Evolutionary conservation across 2,888 invertebrate genomes (phyloP).

Genomic region (Philopedon plagiatum): DNA sequence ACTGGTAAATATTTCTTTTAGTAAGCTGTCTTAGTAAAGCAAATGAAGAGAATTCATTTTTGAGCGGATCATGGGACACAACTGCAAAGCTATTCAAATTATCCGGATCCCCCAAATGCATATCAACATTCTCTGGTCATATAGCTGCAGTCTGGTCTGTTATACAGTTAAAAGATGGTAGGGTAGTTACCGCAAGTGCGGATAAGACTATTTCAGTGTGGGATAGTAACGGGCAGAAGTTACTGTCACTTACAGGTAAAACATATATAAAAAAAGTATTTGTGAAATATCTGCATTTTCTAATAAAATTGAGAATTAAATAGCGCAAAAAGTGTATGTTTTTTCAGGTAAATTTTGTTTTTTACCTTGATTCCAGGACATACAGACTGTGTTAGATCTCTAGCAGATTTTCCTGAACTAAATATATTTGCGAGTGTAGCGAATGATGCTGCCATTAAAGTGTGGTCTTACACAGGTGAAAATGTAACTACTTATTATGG

Average conservation of each 20-base stretch:
- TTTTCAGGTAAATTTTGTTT: too few relatives aligned
- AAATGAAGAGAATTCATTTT: constrained; percentile 71
- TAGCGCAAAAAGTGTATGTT: too few relatives aligned
- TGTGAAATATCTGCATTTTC: too few relatives aligned
- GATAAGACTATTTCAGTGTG: constrained; percentile 92
- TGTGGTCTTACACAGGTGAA: constrained; percentile 87
- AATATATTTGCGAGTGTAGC: constrained; percentile 89
- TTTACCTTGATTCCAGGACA: constrained; percentile 74
- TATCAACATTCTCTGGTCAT: constrained; percentile 78
- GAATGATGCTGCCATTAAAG: constrained; percentile 90
- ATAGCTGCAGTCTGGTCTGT: constrained; percentile 91
- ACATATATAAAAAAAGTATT: too few relatives aligned
- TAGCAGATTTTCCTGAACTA: constrained; percentile 78
- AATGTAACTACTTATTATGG: constrained; percentile 84
- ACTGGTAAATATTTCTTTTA: too few relatives aligned
- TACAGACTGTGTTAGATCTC: constrained; percentile 90
- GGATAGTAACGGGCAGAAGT: constrained; percentile 78
- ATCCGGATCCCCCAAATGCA: constrained; percentile 69
- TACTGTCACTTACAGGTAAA: constrained; percentile 77
- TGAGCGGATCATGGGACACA: constrained; percentile 95
- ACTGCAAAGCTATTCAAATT: constrained; percentile 88
- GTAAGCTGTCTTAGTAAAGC: constrained; percentile 72
- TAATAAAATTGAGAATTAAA: not conserved
- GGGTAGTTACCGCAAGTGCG: constrained; percentile 89
- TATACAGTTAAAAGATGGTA: constrained; percentile 72